phyloP scores from a whole-genome alignment of 2,797 vertebrate species.

The Gymnothorax javanicus region DNA sequence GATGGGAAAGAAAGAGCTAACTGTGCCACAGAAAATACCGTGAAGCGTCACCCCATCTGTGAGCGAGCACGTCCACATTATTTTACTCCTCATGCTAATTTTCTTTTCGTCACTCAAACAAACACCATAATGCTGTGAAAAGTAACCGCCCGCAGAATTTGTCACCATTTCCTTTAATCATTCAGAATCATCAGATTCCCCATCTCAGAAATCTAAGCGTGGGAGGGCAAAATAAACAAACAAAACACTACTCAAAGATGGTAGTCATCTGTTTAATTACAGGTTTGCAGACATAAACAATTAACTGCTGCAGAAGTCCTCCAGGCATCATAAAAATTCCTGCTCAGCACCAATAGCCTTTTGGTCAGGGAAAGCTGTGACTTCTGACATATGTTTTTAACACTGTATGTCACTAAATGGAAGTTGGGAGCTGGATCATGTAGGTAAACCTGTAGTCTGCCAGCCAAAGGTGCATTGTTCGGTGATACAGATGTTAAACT shows the following conservation, averaged over 20 bases:
- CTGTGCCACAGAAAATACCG: too few relatives aligned
- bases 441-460: constrained; percentile 40
- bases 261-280: not conserved
- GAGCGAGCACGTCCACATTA: not conserved
- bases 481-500: constrained; percentile 26
- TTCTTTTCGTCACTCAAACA: not conserved
- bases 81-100: too few relatives aligned
- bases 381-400: constrained; percentile 46
- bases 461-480: constrained; percentile 45
- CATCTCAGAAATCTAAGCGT: constrained; percentile 33
- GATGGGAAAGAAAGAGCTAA: too few relatives aligned
- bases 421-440: constrained; percentile 6
- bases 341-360: constrained; percentile 18
- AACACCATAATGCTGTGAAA: not conserved
- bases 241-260: constrained; percentile 43
- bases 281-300: not conserved
- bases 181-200: not conserved
- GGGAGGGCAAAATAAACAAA: constrained; percentile 49
- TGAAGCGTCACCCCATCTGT: too few relatives aligned
- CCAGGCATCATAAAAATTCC: not conserved
- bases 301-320: not conserved
- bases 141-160: not conserved
- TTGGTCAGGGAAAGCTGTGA: constrained; percentile 40
- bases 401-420: constrained; percentile 46
- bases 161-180: not conserved